Conservation (phyloP, 2,113 vertebrate species). For the Hemichromis elongatus region DNA sequence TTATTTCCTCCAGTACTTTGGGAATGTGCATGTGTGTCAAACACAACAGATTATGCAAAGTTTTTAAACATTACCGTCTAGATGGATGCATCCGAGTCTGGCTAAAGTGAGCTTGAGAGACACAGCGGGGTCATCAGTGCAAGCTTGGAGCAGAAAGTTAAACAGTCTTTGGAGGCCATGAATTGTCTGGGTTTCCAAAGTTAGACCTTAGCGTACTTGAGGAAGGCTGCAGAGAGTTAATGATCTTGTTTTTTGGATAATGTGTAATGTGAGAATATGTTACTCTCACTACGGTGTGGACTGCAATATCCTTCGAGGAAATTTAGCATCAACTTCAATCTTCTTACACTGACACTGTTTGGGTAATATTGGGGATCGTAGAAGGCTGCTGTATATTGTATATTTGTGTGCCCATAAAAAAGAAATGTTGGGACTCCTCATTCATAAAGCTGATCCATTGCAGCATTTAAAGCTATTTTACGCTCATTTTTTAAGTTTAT, state of each 20-base stretch:
- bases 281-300: not conserved
- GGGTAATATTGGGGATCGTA: not conserved
- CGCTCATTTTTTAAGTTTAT: not conserved
- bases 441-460: not conserved
- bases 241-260: not conserved
- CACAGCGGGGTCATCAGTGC: not conserved
- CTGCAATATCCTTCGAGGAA: not conserved
- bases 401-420: not conserved
- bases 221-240: not conserved
- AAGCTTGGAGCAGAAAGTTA: not conserved
- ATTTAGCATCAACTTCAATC: not conserved
- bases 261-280: not conserved
- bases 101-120: not conserved
- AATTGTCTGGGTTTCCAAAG: not conserved
- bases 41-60: not conserved
- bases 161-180: not conserved
- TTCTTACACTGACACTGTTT: not conserved
- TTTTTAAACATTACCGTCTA: not conserved
- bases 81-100: not conserved
- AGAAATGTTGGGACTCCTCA: not conserved
- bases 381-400: not conserved
- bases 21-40: not conserved
- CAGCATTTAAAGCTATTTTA: not conserved
- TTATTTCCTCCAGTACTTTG: not conserved
- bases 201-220: not conserved